A percentile compares a stretch with the other conserved stretches of the same genome.
These are phyloP conservation scores for Aphis craccivora DNA, from an alignment of 1,140 invertebrate genomes.

Conservation along the genomic window DNA sequence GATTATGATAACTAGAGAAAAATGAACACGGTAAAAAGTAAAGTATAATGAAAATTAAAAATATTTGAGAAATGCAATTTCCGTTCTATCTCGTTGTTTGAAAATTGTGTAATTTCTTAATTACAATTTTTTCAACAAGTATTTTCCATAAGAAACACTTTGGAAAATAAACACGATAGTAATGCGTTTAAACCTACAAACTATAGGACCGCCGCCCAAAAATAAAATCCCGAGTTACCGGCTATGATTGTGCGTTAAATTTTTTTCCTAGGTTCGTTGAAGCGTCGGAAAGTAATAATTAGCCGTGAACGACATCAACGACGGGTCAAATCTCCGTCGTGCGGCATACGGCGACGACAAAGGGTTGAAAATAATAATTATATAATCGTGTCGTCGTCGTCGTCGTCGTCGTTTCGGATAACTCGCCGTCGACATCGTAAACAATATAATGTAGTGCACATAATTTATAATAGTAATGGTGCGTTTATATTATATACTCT, in stretches of 20 bases:
- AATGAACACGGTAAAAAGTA: neutral
- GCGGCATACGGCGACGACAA: neutral
- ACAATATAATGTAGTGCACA: neutral
- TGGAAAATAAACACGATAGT: no score
- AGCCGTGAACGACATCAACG: neutral
- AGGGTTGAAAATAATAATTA: constrained; percentile 17
- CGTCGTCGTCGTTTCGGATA: neutral
- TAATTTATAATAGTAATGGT: neutral
- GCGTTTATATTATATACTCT: neutral
- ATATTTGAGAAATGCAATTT: no score
- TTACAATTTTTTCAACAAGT: no score
- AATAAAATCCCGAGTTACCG: no score
- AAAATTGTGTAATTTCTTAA: no score
- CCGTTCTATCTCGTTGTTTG: no score
- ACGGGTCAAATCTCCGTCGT: neutral
- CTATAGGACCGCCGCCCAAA: no score
- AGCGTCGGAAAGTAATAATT: neutral
- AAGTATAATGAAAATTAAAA: no score
- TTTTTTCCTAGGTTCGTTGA: neutral
- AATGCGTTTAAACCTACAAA: no score
- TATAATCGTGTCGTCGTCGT: neutral
- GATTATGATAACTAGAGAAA: neutral
- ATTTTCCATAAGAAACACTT: no score
- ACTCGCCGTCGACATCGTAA: neutral
- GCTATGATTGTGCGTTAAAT: neutral